These are phyloP conservation scores for Andrena dorsata DNA, from an alignment of 2,888 invertebrate genomes.

Conservation along the genomic window DNA sequence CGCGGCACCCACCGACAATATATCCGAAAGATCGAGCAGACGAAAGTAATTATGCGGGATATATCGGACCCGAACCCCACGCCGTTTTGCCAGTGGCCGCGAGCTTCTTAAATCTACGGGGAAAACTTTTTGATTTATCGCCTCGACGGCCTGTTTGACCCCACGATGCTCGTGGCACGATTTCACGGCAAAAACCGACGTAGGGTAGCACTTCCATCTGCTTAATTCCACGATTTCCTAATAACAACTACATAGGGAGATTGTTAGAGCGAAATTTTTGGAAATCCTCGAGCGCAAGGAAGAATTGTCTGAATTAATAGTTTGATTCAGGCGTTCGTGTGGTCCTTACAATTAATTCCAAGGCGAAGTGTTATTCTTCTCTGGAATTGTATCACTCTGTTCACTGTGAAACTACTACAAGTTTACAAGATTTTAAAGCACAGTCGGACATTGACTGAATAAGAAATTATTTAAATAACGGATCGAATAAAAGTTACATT, in stretches of 20 bases:
- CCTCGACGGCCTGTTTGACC: constrained; percentile 39
- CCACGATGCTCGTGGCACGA: not conserved
- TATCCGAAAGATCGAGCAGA: constrained; percentile 69
- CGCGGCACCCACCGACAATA: constrained; percentile 60
- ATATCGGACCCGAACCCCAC: constrained; percentile 72
- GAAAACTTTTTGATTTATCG: constrained; percentile 75
- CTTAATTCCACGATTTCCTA: not conserved
- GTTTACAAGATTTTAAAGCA: too few species aligned
- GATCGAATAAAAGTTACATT: too few species aligned
- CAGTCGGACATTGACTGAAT: too few species aligned
- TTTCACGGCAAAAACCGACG: not conserved
- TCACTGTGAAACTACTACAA: too few species aligned
- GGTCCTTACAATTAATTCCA: too few species aligned
- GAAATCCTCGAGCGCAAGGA: not conserved
- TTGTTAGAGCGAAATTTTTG: not conserved
- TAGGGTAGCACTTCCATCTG: not conserved
- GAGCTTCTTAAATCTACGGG: constrained; percentile 64
- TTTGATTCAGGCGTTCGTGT: too few species aligned
- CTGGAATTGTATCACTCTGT: too few species aligned
- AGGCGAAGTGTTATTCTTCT: too few species aligned
- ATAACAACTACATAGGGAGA: not conserved
- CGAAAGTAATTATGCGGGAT: constrained; percentile 80
- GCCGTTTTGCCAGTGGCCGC: constrained; percentile 35
- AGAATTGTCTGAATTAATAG: not conserved
- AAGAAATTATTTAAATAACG: too few species aligned